These are phyloP conservation scores for Herpailurus yagouaroundi DNA, from an alignment of 2,113 vertebrate species.

Conservation along the genomic window DNA sequence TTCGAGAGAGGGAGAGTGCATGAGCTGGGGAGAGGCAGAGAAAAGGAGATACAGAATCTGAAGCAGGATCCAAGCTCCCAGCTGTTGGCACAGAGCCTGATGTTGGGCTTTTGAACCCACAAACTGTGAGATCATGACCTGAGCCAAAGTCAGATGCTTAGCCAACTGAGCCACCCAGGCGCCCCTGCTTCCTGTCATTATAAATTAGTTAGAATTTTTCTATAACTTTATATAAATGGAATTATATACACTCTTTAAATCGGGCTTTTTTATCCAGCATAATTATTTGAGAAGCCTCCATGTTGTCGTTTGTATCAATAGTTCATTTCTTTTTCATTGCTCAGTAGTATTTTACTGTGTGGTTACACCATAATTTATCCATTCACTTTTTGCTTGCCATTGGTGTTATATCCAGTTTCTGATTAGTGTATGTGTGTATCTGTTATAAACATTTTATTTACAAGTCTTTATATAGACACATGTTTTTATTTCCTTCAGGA, in stretches of 20 bases:
- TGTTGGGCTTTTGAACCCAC: too few species aligned
- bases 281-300: not conserved
- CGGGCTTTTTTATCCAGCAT: not conserved
- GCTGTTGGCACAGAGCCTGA: too few species aligned
- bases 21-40: too few species aligned
- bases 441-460: not conserved
- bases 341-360: not conserved
- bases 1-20: too few species aligned
- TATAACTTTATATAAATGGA: not conserved
- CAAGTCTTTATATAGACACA: not conserved
- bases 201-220: not conserved
- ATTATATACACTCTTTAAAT: not conserved
- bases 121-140: too few species aligned
- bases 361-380: not conserved
- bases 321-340: not conserved
- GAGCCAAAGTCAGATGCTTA: too few species aligned
- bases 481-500: not conserved
- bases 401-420: not conserved
- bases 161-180: too few species aligned
- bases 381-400: not conserved
- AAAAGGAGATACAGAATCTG: too few species aligned
- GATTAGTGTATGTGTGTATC: not conserved
- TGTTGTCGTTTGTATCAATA: not conserved
- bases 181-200: not conserved
- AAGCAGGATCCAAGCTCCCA: too few species aligned